A percentile compares a stretch with the other conserved stretches of the same genome.
These are phyloP conservation scores for Rhaphigaster nebulosa DNA, from an alignment of 2,888 invertebrate species.

Conservation along the genomic window DNA sequence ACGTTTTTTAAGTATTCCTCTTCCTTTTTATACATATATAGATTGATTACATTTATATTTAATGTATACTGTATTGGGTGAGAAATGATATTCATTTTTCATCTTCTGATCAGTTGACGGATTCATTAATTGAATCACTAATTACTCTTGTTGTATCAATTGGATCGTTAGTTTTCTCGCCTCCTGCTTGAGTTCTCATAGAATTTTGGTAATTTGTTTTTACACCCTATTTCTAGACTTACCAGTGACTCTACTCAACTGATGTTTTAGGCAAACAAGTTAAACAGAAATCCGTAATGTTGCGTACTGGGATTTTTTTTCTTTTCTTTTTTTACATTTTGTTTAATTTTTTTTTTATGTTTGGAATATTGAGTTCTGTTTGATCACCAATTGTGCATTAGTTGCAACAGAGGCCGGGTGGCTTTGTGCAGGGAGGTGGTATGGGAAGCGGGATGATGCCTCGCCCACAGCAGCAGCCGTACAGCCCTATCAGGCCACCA, in stretches of 20 bases:
- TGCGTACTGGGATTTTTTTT: conserved; percentile 40
- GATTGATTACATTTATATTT: too few relatives aligned
- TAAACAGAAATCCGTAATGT: background rate
- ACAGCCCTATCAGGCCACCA: conserved; percentile 74
- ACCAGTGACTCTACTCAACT: background rate
- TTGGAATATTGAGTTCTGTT: conserved; percentile 53
- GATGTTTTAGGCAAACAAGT: background rate
- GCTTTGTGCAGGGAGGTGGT: conserved; percentile 75
- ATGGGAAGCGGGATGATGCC: conserved; percentile 74
- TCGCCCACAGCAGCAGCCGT: conserved; percentile 72
- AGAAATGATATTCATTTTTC: too few relatives aligned
- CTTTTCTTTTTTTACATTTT: conserved; percentile 47
- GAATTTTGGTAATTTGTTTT: too few relatives aligned
- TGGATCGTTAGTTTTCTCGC: too few relatives aligned
- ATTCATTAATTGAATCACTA: too few relatives aligned
- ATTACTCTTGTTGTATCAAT: too few relatives aligned
- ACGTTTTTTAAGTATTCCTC: too few relatives aligned
- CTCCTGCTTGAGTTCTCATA: too few relatives aligned
- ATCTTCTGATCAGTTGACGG: too few relatives aligned
- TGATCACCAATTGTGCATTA: conserved; percentile 56
- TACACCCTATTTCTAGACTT: too few relatives aligned
- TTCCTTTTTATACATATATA: too few relatives aligned
- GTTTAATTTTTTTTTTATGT: conserved; percentile 55
- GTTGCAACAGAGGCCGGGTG: conserved; percentile 67
- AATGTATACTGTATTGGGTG: too few relatives aligned